Conservation (phyloP, 1,140 invertebrate genomes). For the Pomacea maculata region DNA sequence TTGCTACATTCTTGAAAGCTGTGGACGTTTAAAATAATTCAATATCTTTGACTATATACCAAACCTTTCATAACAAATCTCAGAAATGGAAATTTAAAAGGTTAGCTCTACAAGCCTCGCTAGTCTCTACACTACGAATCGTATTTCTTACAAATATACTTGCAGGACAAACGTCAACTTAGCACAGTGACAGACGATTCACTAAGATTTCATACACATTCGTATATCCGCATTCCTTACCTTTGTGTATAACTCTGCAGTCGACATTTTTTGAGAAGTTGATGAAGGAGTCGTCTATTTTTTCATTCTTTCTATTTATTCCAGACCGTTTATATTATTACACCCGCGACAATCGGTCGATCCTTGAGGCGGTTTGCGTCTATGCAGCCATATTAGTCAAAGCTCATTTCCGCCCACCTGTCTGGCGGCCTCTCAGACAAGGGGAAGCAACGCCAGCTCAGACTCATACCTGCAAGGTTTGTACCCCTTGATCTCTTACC, state of each 20-base stretch:
- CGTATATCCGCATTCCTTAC: not conserved
- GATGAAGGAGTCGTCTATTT: not conserved
- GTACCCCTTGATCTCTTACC: not conserved
- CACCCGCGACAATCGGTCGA: not conserved
- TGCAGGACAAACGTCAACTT: not conserved
- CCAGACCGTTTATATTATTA: not conserved
- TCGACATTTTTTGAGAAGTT: slow-evolving; percentile 9
- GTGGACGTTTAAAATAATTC: too few species aligned
- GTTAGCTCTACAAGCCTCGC: not conserved
- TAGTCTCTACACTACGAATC: not conserved
- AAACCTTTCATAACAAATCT: too few species aligned
- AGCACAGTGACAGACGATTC: not conserved
- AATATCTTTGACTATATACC: too few species aligned
- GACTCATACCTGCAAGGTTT: not conserved
- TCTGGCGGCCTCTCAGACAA: not conserved
- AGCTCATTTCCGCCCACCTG: slow-evolving; percentile 24
- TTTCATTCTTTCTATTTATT: slow-evolving; percentile 7
- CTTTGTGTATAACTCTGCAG: slow-evolving; percentile 21
- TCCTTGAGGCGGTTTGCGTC: not conserved
- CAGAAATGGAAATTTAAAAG: not conserved
- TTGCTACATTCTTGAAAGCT: too few species aligned
- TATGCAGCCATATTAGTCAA: slow-evolving; percentile 19
- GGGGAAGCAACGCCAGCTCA: not conserved
- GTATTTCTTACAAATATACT: not conserved
- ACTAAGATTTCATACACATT: not conserved